Evolutionary conservation across 2,888 invertebrate species (phyloP), one percentile per base, ranked within the genome.

Genomic region (Drosophila kuntzei): DNA sequence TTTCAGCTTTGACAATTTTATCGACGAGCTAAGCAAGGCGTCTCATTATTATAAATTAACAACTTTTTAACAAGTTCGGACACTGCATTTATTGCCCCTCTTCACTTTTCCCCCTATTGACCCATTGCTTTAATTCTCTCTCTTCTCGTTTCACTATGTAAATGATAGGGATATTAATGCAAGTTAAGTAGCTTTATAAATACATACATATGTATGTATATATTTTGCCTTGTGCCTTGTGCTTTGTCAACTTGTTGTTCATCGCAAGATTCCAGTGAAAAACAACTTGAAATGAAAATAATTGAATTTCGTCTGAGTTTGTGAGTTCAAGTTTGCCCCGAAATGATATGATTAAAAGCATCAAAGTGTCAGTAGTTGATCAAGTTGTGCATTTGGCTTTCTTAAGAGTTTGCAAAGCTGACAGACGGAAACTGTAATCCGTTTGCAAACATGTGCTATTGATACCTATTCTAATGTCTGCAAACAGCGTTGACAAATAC

Each of bases 11-110:
- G 32, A 36, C 51, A 59, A 73, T 63, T 75, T 46, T 25, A 75
- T 69, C 39, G 59, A 50, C 27, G 29, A 61, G 22, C 43, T 46
- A 25, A 54, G 50, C 36, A 53, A 43, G 32, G 55, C 41, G 50
- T 49, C 59, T 57, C 51, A 64, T 62, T 69, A 73, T 71, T 70
- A 67, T 47, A 86, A 76, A 73, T 80, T 73, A 68, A 60, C 49
- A 80, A 86, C 76, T 82, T 86, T 76, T 60, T 50, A 62, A 62
- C 68, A 58, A 82, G 55, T 71, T 82, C 18, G 63, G 34, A 68
- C 53, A 66, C 11, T 44, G 43, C 32, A 29, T 11, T 43, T 6
- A 8, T 0, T 14, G 1, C 12, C 22, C n/a, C 7, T n/a, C 18
- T 8, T 11, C 11, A 18, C 39, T 18, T 39, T 39, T 18, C 4